phyloP scores from a whole-genome alignment of 1,140 invertebrate genomes.

The Rhyacophila brunnea region DNA sequence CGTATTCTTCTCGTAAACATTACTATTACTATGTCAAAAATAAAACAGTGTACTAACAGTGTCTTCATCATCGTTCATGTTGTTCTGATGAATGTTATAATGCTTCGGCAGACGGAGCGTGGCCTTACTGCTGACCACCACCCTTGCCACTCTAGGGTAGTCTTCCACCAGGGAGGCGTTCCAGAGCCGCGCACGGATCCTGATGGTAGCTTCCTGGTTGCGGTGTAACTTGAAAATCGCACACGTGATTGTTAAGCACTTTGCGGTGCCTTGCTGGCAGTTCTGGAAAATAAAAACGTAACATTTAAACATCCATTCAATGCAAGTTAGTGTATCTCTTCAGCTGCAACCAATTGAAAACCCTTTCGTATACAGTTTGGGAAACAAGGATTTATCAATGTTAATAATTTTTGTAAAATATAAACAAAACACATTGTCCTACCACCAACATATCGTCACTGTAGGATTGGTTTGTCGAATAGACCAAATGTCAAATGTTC shows the following conservation, averaged over 20 bases:
- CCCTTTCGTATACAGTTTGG: too few species aligned
- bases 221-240: constrained; percentile 72
- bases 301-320: too few species aligned
- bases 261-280: constrained; percentile 75
- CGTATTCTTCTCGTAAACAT: too few species aligned
- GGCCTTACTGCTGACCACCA: constrained; percentile 77
- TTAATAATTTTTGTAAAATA: too few species aligned
- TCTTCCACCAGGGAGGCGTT: constrained; percentile 87
- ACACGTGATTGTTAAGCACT: constrained; percentile 84
- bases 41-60: constrained; percentile 49
- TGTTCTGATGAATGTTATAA: constrained; percentile 71
- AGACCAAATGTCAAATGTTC: too few species aligned
- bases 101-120: constrained; percentile 68
- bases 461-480: too few species aligned
- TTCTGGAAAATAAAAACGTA: constrained; percentile 66
- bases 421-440: too few species aligned
- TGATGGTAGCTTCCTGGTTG: constrained; percentile 74
- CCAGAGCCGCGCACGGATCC: constrained; percentile 81
- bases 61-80: constrained; percentile 61
- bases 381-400: too few species aligned
- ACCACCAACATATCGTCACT: too few species aligned
- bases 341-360: too few species aligned
- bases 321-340: too few species aligned
- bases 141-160: constrained; percentile 80
- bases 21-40: too few species aligned